A percentile compares a stretch with the other conserved stretches of the same genome.
These are phyloP conservation scores for Malurus melanocephalus DNA, from an alignment of 2,113 vertebrate species.

Conservation along the genomic window DNA sequence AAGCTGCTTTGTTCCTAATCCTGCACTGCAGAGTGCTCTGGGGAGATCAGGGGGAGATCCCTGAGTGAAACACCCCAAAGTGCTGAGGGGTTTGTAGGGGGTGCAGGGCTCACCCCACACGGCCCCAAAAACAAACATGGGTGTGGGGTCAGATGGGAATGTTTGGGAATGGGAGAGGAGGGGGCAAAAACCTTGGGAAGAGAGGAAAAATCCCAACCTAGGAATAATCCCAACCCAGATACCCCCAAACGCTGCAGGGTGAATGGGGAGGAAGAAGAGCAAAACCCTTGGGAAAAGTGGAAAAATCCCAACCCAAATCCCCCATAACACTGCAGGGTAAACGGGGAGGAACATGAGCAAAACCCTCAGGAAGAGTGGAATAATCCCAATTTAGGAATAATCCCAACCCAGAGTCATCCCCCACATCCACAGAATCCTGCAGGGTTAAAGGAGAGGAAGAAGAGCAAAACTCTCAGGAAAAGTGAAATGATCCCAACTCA, in stretches of 20 bases:
- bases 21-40: fast-evolving
- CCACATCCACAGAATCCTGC: too few relatives aligned
- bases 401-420: too few relatives aligned
- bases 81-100: background rate
- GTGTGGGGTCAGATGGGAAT: background rate
- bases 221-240: background rate
- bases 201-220: fast-evolving
- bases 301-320: too few relatives aligned
- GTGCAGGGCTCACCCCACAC: background rate
- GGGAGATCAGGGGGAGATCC: background rate
- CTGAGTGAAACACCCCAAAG: background rate
- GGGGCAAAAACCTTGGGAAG: background rate
- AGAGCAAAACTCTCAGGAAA: too few relatives aligned
- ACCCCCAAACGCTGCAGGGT: too few relatives aligned
- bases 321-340: too few relatives aligned
- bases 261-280: too few relatives aligned
- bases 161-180: background rate
- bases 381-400: too few relatives aligned
- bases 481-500: too few relatives aligned
- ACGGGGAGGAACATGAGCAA: too few relatives aligned
- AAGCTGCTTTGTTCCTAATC: background rate
- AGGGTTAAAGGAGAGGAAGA: too few relatives aligned
- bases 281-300: background rate
- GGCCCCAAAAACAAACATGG: background rate
- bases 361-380: too few relatives aligned